Evolutionary conservation across 1,140 invertebrate genomes (phyloP), one percentile per base, ranked within the genome.

Genomic region (Oedothorax gibbosus): DNA sequence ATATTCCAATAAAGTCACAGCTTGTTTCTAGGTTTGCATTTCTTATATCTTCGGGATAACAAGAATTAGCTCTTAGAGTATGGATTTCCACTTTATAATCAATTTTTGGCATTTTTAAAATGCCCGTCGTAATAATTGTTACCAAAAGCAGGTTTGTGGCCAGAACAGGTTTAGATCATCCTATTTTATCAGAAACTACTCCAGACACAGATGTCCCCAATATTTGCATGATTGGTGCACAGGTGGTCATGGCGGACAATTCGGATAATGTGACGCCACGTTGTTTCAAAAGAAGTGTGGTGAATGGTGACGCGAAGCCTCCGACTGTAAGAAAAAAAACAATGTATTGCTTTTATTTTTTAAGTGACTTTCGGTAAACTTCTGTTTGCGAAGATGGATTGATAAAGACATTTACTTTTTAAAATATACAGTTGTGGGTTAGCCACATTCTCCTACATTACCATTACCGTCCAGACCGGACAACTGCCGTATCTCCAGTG

Each of bases 161-260:
- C 5, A 85, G 66, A 20, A 85, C 75, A 15, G 83, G 83, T 6
- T 85, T 85, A 7, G 73, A 51, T 57, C 66, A 49, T 51, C 83
- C 83, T 10, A 85, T 60, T 71, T 78, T 85, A 49, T 85, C 83
- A 7, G 83, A 72, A 15, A 85, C 20, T 8, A 85, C 35, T 60
- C 83, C 83, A 9, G 65, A 71, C 1, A 64, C 7, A 11, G 50
- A 12, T 57, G 73, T 57, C 9, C 73, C 83, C 8, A 71, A 50
- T 18, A 78, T 60, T 53, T 85, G 83, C 6, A 78, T 2, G 2
- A 77, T 20, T 8, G 83, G 83, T 2, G 54, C 12, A 14, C 68
- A 56, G 0, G 69, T 71, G 15, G 54, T 64, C 14, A 78, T 50
- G 8, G 20, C 20, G 12, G 83, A 78, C 0, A 85, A 35, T 69